A percentile compares a stretch with the other conserved stretches of the same genome.
phyloP scores from a whole-genome alignment of 2,113 vertebrate genomes.

The Gnathonemus echidnorhynchus region DNA sequence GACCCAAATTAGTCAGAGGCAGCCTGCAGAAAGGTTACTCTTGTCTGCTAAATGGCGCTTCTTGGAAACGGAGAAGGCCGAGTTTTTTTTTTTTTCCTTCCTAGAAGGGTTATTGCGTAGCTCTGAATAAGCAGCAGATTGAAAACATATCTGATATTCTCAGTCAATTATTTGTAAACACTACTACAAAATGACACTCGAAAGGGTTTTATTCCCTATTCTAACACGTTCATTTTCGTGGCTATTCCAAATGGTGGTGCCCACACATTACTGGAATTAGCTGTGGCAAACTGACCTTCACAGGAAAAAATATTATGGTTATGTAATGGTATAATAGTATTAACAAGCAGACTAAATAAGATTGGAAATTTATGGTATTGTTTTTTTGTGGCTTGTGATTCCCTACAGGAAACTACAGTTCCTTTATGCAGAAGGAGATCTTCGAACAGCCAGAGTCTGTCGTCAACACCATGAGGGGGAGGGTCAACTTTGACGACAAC shows the following conservation, averaged over 20 bases:
- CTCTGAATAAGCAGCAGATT: background rate
- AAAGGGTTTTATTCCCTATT: background rate
- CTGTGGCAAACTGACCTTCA: background rate
- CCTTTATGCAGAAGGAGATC: conserved; percentile 99
- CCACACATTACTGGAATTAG: background rate
- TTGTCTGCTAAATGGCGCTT: conserved; percentile 30
- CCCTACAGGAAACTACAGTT: conserved; percentile 85
- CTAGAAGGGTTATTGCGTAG: background rate
- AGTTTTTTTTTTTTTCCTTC: conserved; percentile 13
- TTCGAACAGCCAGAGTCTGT: conserved; percentile 98
- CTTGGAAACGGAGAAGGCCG: conserved; percentile 29
- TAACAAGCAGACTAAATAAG: background rate
- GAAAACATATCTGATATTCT: conserved; percentile 8
- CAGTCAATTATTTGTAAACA: background rate
- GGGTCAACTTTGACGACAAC: conserved; percentile 92
- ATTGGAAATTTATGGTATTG: background rate
- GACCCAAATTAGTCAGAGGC: conserved; percentile 50
- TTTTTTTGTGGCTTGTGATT: conserved; percentile 25
- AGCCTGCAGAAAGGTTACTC: conserved; percentile 26
- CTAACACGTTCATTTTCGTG: background rate
- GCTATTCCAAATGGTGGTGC: background rate
- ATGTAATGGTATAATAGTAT: background rate
- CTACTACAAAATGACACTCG: too few species aligned
- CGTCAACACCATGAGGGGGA: conserved; percentile 96
- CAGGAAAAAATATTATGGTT: background rate